Evolutionary conservation across 2,113 vertebrate species (phyloP).

Genomic region (Heterocephalus glaber): DNA sequence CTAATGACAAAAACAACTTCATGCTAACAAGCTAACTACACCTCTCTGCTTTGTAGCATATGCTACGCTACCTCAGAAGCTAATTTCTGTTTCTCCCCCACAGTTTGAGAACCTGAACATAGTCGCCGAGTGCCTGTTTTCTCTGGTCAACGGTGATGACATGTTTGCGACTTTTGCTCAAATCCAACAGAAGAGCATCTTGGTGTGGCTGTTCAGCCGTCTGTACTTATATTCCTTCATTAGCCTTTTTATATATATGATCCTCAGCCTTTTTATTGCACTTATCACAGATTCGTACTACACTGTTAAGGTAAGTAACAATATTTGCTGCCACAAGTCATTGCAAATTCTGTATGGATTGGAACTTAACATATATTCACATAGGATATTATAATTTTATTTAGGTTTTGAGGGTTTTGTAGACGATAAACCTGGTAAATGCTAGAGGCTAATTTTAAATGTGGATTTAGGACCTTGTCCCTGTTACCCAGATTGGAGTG

Average conservation of each 20-base stretch:
- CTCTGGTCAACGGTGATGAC: slow-evolving; percentile 97
- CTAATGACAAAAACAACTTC: background rate
- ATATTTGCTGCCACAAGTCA: background rate
- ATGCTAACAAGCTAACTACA: background rate
- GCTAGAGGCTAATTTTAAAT: slow-evolving; percentile 9
- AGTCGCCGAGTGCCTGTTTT: slow-evolving; percentile 96
- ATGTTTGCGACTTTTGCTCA: slow-evolving; percentile 99
- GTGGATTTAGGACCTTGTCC: background rate
- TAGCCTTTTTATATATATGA: slow-evolving; percentile 98
- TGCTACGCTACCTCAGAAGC: background rate
- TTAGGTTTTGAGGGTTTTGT: background rate
- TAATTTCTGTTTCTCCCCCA: slow-evolving; percentile 36
- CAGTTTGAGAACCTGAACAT: slow-evolving; percentile 96
- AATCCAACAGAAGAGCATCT: slow-evolving; percentile 92
- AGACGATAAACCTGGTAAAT: background rate
- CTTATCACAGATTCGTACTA: slow-evolving; percentile 98
- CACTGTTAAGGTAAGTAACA: slow-evolving; percentile 94
- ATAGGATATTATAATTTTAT: background rate
- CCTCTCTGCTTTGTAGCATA: background rate
- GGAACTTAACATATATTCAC: background rate
- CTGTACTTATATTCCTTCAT: slow-evolving; percentile 98
- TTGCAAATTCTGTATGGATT: background rate
- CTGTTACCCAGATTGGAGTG: background rate
- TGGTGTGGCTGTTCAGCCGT: slow-evolving; percentile 97
- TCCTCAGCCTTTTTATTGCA: slow-evolving; percentile 98